Evolutionary conservation across 2,113 vertebrate genomes (phyloP).

Genomic region (Albula glossodonta): DNA sequence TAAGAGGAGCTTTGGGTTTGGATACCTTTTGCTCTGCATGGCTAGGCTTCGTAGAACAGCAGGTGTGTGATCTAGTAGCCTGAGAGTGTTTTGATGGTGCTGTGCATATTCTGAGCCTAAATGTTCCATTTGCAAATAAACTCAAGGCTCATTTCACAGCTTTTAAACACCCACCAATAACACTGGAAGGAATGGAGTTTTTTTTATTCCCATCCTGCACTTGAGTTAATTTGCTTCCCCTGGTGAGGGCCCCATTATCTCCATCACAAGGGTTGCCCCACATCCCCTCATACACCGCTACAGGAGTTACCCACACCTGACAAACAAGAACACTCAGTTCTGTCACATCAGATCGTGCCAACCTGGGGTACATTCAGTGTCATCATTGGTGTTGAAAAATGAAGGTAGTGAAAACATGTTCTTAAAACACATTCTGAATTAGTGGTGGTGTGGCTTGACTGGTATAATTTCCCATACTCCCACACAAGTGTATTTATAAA

Average conservation of each 20-base stretch:
- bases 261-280: not conserved
- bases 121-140: slow-evolving; percentile 41
- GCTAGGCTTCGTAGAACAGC: not conserved
- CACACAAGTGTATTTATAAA: not conserved
- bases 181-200: not conserved
- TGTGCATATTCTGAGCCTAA: not conserved
- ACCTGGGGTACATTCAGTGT: not conserved
- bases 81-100: not conserved
- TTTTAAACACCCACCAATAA: slow-evolving; percentile 16
- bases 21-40: not conserved
- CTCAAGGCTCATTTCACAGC: slow-evolving; percentile 41
- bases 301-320: not conserved
- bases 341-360: not conserved
- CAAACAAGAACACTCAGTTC: not conserved
- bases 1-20: not conserved
- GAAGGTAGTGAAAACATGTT: not conserved
- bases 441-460: not conserved
- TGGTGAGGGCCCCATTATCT: not conserved
- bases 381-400: not conserved
- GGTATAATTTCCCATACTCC: not conserved
- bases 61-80: not conserved
- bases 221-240: not conserved
- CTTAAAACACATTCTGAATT: not conserved
- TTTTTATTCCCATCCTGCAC: not conserved
- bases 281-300: not conserved